These are phyloP conservation scores for Agapornis canus DNA, from an alignment of 2,797 vertebrate genomes.

Conservation along the genomic window DNA sequence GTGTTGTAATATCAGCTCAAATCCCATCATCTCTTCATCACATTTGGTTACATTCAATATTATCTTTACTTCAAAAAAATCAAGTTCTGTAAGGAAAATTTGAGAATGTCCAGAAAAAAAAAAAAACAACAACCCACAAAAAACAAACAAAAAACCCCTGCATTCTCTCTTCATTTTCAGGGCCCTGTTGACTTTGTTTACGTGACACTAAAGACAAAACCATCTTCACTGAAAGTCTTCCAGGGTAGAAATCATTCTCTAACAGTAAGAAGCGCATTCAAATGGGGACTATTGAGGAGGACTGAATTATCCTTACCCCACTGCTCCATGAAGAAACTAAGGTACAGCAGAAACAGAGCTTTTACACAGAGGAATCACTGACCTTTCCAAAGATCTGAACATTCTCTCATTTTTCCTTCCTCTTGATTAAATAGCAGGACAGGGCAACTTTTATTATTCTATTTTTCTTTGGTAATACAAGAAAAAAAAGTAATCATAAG, in stretches of 20 bases:
- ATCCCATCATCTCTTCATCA: neutral
- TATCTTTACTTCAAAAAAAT: neutral
- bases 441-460: neutral
- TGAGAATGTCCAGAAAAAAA: fast-evolving
- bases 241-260: neutral
- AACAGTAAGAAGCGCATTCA: neutral
- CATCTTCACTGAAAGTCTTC: neutral
- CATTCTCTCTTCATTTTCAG: neutral
- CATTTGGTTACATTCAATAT: neutral
- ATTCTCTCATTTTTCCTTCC: neutral
- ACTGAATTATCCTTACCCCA: neutral
- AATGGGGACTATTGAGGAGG: neutral
- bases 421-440: neutral
- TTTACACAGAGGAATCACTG: neutral
- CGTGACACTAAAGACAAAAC: neutral
- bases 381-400: neutral
- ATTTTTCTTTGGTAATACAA: neutral
- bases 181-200: neutral
- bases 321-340: neutral
- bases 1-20: neutral
- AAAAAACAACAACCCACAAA: too few relatives aligned
- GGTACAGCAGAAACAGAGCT: neutral
- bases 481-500: neutral
- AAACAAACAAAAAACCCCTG: too few relatives aligned
- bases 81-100: neutral